Evolutionary conservation across 64 coral and sea anemone genomes (phyloP), one percentile per base, ranked within the genome.

Genomic region (Actinia tenebrosa): DNA sequence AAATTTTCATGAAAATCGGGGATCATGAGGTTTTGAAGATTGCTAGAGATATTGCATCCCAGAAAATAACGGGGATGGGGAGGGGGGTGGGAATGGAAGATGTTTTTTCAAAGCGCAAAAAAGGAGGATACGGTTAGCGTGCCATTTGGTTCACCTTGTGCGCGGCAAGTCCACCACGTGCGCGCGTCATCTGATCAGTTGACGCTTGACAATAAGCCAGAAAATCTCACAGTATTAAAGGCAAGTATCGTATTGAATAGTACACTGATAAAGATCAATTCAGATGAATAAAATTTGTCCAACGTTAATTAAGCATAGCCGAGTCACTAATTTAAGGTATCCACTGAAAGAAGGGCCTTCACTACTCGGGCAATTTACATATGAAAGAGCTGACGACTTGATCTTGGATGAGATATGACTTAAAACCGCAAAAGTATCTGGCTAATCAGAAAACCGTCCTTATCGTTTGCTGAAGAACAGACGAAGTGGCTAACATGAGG

Each of bases 221-320:
- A 42, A n/a, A 42, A 75, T 15, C 69, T 15, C 26, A 30, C 26
- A 42, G 5, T 75, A 75, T 3, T 30, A 75, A 66, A 7, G 10
- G 11, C 27, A 75, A 13, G 69, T 11, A 58, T 27, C 27, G 69
- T 75, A 75, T 75, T 30, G 69, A 75, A 75, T 75, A 30, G 25
- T 75, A 13, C 69, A 30, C 27, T 75, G 69, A 75, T 75, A 75
- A 69, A 75, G 69, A 75, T 75, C 69, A 75, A 75, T 75, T 75
- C 69, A 75, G 69, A 75, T 75, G 69, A 75, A 75, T 75, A 75
- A 75, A 75, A 75, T 75, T 75, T 27, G n/a, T 42, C 69, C 69
- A 75, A 75, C 27, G 69, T 75, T 75, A 75, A 75, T 75, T 75
- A 75, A 75, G 69, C 69, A 75, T 75, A 75, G 69, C 10, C 15